Evolutionary conservation across 2,888 invertebrate species (phyloP), one percentile per base, ranked within the genome.

Genomic region (Pammene aurita): DNA sequence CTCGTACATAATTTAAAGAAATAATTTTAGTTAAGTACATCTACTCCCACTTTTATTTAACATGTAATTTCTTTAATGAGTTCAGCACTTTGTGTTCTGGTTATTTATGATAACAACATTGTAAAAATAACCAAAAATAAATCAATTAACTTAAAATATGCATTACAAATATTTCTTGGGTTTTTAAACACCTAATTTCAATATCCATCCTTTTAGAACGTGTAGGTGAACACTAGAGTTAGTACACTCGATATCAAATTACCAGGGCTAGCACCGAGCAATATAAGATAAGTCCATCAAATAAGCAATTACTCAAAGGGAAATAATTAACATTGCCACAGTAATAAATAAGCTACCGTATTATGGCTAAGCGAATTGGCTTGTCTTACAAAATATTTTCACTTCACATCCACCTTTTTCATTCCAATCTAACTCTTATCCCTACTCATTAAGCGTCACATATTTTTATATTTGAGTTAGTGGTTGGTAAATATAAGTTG

Each of bases 241-340:
- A 65, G 54, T 46, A 14, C 50, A 46, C 54, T 44, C 26, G 48
- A 56, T 69, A 69, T 69, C 64, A 65, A 55, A 58, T 65, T 65
- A 69, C 69, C 34, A 58, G 57, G 56, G 63, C 68, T 63, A 67
- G 66, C 66, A 68, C 63, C 64, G 60, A 18, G 41, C 69, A 60
- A 54, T 60, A 65, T 69, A 66, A 70, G 71, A 71, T 71, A 71
- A 81, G 75, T 80, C 76, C 75, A 82, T 84, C 81, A 81, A 79
- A 78, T 73, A 60, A 76, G 81, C 83, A 87, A 89, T 89, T 87
- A 88, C 84, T 88, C 86, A 84, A 77, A 81, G 83, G 78, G 81
- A 75, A 84, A 86, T 89, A 90, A 90, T 89, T 90, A 89, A 85
- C 83, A 75, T 72, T 79, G 81, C 80, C 76, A 79, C 77, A 75